A percentile compares a stretch with the other conserved stretches of the same genome.
These are phyloP conservation scores for Ceratitis capitata DNA, from an alignment of 1,140 invertebrate genomes.

Conservation along the genomic window DNA sequence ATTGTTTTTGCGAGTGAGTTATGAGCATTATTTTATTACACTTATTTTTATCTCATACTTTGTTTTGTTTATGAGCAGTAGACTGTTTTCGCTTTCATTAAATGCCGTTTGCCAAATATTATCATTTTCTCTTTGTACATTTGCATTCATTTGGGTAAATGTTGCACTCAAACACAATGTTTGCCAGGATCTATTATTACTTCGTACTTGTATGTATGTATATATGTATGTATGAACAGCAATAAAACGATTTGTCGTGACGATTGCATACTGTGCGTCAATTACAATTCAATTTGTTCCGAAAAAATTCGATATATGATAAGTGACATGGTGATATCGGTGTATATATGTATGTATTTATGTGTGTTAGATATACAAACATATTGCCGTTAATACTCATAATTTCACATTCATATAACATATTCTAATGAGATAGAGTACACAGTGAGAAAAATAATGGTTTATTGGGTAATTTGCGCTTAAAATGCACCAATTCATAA, in stretches of 20 bases:
- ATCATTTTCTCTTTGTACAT: background rate
- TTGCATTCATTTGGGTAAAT: background rate
- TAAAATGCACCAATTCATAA: no score
- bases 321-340: background rate
- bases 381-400: background rate
- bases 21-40: constrained; percentile 3
- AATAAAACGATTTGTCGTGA: background rate
- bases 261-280: constrained; percentile 13
- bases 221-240: no score
- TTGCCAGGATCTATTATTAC: background rate
- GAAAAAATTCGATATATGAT: background rate
- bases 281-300: constrained; percentile 26
- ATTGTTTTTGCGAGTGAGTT: background rate
- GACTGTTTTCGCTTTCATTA: background rate
- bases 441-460: background rate
- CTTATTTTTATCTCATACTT: background rate
- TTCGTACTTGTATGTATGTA: no score
- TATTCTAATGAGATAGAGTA: background rate
- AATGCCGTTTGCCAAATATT: background rate
- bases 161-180: background rate
- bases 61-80: background rate
- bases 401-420: background rate
- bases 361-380: background rate
- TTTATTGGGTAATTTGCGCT: no score
- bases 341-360: background rate